phyloP scores from a whole-genome alignment of 2,113 vertebrate species.

The Perca schrenkii region DNA sequence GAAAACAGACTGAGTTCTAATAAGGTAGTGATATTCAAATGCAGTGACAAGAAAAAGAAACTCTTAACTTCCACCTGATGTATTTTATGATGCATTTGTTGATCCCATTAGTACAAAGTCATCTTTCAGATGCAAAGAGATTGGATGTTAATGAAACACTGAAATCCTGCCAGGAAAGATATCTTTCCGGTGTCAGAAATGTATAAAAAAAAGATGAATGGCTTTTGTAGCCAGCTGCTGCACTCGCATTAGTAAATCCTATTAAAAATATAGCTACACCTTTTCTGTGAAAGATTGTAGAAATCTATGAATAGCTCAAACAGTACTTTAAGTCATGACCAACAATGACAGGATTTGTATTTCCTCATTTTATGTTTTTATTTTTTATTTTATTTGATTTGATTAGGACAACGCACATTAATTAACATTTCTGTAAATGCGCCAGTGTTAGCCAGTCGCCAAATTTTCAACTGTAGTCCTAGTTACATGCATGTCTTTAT shows the following conservation, averaged over 20 bases:
- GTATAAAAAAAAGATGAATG: not conserved
- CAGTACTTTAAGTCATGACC: not conserved
- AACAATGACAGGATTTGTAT: not conserved
- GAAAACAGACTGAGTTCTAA: too few species aligned
- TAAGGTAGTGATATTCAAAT: not conserved
- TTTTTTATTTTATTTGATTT: too few species aligned
- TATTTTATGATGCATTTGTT: not conserved
- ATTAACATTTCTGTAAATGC: too few species aligned
- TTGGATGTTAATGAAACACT: not conserved
- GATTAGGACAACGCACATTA: not conserved
- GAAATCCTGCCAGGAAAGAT: not conserved
- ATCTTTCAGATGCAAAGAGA: not conserved
- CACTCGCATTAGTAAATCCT: conserved; percentile 1
- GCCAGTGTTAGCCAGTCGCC: too few species aligned
- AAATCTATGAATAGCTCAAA: not conserved
- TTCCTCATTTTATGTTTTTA: not conserved
- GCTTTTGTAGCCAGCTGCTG: not conserved
- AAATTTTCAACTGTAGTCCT: too few species aligned
- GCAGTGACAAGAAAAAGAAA: not conserved
- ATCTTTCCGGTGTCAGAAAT: not conserved
- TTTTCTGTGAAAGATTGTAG: not conserved
- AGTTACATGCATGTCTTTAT: too few species aligned
- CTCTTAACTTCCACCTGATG: not conserved
- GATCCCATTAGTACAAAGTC: conserved; percentile 21
- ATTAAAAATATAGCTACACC: not conserved